Conservation (phyloP, 2,888 invertebrate genomes). For the Brachyptera putata region DNA sequence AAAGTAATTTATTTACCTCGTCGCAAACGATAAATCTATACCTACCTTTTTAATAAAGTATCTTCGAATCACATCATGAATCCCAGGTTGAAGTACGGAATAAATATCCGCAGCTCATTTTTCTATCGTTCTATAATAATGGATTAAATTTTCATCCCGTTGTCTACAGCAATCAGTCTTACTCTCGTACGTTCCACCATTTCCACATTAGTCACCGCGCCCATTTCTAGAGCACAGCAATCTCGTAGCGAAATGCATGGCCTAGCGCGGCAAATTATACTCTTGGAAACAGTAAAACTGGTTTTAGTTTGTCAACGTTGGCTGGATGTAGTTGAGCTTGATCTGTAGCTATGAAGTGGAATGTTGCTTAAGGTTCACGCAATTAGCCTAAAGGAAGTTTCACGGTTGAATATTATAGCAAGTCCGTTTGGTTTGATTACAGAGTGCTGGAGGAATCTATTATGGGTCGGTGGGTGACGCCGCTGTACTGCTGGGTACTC, state of each 20-base stretch:
- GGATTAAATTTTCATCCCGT: not conserved
- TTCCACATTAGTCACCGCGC: not conserved
- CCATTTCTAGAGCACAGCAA: not conserved
- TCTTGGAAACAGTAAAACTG: constrained; percentile 15
- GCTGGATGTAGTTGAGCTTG: not conserved
- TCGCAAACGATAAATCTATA: no score
- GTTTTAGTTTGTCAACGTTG: constrained; percentile 13
- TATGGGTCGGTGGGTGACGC: constrained; percentile 37
- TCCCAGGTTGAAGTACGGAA: not conserved
- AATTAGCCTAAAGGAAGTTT: constrained; percentile 13
- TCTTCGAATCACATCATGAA: not conserved
- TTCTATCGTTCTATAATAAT: not conserved
- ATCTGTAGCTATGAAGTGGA: constrained; percentile 3
- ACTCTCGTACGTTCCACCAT: not conserved
- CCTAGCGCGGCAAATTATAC: constrained; percentile 10
- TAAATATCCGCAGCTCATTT: constrained; percentile 3
- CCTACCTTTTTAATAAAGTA: no score
- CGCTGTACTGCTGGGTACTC: no score
- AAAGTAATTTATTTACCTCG: no score
- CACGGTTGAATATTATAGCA: not conserved
- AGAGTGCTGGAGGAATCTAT: constrained; percentile 16
- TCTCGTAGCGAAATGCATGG: not conserved
- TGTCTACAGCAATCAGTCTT: not conserved
- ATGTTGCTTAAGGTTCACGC: constrained; percentile 17
- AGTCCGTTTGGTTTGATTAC: not conserved